A percentile compares a stretch with the other conserved stretches of the same genome.
Evolutionary conservation across 2,797 vertebrate species (phyloP).

Genomic region (Hyperoplus lanceolatus): DNA sequence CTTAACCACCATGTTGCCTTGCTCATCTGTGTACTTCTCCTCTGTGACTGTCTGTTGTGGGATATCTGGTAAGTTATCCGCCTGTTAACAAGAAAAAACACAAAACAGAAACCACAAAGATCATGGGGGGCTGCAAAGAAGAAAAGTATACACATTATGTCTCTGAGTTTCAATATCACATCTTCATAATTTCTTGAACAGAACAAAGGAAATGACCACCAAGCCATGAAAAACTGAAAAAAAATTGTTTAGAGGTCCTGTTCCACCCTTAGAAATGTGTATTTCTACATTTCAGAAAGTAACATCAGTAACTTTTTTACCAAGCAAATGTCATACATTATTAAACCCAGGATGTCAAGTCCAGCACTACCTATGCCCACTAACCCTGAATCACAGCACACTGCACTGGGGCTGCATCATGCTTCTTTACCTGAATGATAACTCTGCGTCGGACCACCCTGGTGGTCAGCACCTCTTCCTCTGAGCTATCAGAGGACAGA

Average conservation of each 20-base stretch:
- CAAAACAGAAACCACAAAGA: not conserved
- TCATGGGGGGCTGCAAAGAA: not conserved
- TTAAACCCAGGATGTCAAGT: not conserved
- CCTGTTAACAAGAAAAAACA: conserved; percentile 78
- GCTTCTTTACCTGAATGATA: conserved; percentile 94
- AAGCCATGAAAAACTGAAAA: conserved; percentile 2
- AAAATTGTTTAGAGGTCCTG: not conserved
- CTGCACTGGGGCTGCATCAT: conserved; percentile 27
- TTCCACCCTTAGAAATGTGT: not conserved
- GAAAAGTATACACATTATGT: not conserved
- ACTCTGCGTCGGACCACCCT: conserved; percentile 96
- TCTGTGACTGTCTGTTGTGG: conserved; percentile 92
- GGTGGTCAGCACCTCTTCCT: conserved; percentile 96
- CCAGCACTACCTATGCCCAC: not conserved
- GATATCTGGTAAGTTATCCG: conserved; percentile 92
- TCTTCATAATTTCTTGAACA: not conserved
- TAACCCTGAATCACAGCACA: conserved; percentile 31
- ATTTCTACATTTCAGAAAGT: not conserved
- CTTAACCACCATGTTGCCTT: conserved; percentile 94
- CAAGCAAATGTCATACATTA: not conserved
- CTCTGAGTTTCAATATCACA: conserved; percentile 4
- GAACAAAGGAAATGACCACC: not conserved
- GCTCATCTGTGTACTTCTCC: conserved; percentile 94
- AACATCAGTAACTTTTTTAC: not conserved
- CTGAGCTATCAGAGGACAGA: conserved; percentile 95